phyloP scores from a whole-genome alignment of 2,888 invertebrate genomes.

The Sarcophaga rosellei region DNA sequence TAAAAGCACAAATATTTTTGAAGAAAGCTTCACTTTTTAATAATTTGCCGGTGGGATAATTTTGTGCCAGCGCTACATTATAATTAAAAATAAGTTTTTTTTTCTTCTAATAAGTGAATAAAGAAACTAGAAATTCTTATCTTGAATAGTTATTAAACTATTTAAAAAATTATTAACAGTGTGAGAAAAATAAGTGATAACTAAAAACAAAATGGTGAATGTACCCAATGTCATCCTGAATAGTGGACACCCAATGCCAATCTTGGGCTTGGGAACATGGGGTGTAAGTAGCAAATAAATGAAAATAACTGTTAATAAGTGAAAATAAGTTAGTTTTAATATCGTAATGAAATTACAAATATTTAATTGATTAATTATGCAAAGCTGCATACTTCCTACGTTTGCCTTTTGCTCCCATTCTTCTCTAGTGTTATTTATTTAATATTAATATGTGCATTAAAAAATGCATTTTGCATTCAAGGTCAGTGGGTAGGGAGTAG shows the following conservation, averaged over 20 bases:
- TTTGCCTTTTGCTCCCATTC: neutral
- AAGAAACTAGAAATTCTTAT: constrained; percentile 13
- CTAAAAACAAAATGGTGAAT: constrained; percentile 69
- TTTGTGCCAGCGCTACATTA: neutral
- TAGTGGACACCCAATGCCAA: constrained; percentile 85
- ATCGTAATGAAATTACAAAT: neutral
- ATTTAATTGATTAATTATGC: neutral
- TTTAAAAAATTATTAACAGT: constrained; percentile 5
- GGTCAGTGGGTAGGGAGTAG: constrained; percentile 28
- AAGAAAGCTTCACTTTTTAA: neutral
- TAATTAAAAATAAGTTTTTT: constrained; percentile 1
- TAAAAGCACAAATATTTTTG: constrained; percentile 46
- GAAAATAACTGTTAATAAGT: neutral
- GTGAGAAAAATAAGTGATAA: constrained; percentile 25
- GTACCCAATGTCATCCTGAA: constrained; percentile 84
- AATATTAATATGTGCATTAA: neutral
- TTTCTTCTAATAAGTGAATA: neutral
- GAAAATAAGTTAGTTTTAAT: neutral
- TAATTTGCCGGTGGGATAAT: constrained; percentile 32
- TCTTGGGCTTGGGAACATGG: constrained; percentile 91
- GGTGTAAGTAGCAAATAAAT: constrained; percentile 83
- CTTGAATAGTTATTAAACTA: constrained; percentile 42
- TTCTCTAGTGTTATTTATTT: neutral
- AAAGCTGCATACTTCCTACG: neutral
- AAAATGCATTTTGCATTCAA: constrained; percentile 35